Percentiles rank a stretch among this genome's conserved stretches.
Conservation (phyloP, 2,888 invertebrate species). For the Trichogramma evanescens region DNA sequence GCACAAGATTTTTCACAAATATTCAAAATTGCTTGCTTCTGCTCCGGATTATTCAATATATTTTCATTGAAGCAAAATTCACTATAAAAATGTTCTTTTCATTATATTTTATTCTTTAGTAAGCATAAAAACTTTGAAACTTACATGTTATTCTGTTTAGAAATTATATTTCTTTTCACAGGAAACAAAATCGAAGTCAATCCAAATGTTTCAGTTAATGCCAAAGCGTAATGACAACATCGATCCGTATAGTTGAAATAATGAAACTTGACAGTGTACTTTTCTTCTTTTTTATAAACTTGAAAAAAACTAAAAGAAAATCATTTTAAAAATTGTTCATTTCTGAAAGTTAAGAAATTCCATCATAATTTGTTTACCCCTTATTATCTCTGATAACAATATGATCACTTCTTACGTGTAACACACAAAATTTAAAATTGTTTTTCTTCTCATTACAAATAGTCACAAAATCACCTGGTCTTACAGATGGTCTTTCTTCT, state of each 20-base stretch:
- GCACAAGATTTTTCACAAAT: slow-evolving; percentile 58
- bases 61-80: too few species aligned
- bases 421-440: not conserved
- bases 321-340: not conserved
- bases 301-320: slow-evolving; percentile 6
- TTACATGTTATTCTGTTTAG: not conserved
- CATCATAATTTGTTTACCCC: not conserved
- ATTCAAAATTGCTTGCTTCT: slow-evolving; percentile 60
- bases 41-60: slow-evolving; percentile 52
- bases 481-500: slow-evolving; percentile 11
- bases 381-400: not conserved
- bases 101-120: too few species aligned
- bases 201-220: slow-evolving; percentile 12
- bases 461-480: slow-evolving; percentile 6
- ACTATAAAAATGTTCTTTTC: too few species aligned
- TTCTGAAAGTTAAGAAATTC: not conserved
- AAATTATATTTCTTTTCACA: not conserved
- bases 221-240: slow-evolving; percentile 25
- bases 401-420: slow-evolving; percentile 4
- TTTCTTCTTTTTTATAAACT: not conserved
- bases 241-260: slow-evolving; percentile 21
- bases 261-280: slow-evolving; percentile 22
- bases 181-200: slow-evolving; percentile 21
- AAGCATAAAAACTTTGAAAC: too few species aligned
- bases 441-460: not conserved